Conservation (phyloP, 2,113 vertebrate species). For the Channa argus region DNA sequence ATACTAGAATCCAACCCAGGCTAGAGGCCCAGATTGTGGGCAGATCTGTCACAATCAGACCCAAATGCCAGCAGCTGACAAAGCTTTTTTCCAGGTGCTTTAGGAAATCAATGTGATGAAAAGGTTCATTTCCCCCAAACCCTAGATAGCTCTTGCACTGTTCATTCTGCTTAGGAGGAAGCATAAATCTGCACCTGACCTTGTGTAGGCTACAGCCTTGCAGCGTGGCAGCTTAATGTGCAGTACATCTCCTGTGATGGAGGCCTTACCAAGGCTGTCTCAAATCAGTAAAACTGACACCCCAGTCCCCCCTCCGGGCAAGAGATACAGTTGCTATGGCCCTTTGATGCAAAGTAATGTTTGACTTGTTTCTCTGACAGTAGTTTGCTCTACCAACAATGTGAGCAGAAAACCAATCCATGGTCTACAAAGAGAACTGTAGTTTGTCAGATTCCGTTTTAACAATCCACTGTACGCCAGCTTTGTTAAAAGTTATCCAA, state of each 20-base stretch:
- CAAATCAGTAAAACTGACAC: conserved; percentile 74
- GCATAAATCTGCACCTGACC: conserved; percentile 81
- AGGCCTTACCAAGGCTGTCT: conserved; percentile 74
- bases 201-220: conserved; percentile 75
- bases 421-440: neutral
- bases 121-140: conserved; percentile 80
- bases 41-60: conserved; percentile 82
- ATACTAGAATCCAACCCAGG: conserved; percentile 60
- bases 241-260: conserved; percentile 72
- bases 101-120: conserved; percentile 85
- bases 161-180: conserved; percentile 75
- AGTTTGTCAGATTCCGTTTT: conserved; percentile 37
- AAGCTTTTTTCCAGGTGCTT: conserved; percentile 82
- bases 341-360: conserved; percentile 57
- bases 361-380: conserved; percentile 48
- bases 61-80: conserved; percentile 79
- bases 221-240: conserved; percentile 67
- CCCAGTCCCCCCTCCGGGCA: conserved; percentile 31
- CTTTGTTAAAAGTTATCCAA: neutral
- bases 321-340: conserved; percentile 37
- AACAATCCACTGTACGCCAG: neutral
- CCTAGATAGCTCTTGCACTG: conserved; percentile 68
- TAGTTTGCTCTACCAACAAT: conserved; percentile 34
- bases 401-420: conserved; percentile 31
- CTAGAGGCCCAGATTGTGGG: conserved; percentile 63